Percentiles rank a stretch among this genome's conserved stretches.
Conservation (phyloP, 2,113 vertebrate genomes). For the Megaceryle torquata region DNA sequence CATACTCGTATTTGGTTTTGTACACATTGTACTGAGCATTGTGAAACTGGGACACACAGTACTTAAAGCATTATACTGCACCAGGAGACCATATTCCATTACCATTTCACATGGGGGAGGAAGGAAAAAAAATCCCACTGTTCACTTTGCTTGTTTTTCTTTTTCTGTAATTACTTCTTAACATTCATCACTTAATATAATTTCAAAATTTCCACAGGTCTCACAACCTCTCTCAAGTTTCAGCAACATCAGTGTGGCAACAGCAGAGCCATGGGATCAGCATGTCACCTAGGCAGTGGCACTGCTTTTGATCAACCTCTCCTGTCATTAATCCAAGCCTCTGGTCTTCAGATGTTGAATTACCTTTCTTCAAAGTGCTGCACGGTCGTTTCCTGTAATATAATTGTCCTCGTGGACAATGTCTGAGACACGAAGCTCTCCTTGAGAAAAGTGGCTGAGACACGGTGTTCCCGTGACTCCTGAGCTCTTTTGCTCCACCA, state of each 20-base stretch:
- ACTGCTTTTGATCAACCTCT: neutral
- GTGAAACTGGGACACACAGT: slow-evolving; percentile 50
- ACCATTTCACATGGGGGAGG: neutral
- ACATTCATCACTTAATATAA: neutral
- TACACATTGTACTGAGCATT: neutral
- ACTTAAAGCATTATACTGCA: slow-evolving; percentile 25
- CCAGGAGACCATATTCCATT: slow-evolving; percentile 29
- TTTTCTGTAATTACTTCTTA: slow-evolving; percentile 11
- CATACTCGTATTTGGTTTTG: neutral
- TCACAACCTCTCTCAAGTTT: neutral
- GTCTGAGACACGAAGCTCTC: neutral
- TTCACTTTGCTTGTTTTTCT: neutral
- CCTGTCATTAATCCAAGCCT: neutral
- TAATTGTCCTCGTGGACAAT: neutral
- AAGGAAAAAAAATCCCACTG: neutral
- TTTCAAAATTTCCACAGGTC: neutral
- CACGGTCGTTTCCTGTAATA: neutral
- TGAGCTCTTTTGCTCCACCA: neutral
- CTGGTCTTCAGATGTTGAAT: neutral
- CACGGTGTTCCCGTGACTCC: neutral
- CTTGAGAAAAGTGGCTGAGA: neutral
- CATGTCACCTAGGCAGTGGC: neutral
- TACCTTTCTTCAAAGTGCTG: neutral
- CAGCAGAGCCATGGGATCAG: neutral
- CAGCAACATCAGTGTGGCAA: neutral